Conservation (phyloP, 2,113 vertebrate genomes). For the Leucosticte australis region DNA sequence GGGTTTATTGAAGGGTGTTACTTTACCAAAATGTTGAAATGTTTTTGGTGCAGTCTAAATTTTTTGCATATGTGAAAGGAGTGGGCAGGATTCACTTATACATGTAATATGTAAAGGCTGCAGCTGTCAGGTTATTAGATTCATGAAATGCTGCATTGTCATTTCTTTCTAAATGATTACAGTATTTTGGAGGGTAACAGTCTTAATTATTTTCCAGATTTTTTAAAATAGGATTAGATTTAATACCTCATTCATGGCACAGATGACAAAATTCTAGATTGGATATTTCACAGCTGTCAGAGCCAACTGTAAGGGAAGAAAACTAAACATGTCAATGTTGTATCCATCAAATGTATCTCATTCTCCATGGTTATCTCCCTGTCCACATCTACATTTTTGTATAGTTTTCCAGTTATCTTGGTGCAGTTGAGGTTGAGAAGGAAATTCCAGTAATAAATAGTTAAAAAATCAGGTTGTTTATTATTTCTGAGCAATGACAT, state of each 20-base stretch:
- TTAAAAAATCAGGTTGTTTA: neutral
- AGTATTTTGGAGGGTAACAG: neutral
- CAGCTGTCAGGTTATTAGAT: neutral
- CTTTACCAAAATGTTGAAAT: neutral
- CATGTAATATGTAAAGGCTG: neutral
- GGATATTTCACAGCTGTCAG: neutral
- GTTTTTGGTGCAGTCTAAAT: neutral
- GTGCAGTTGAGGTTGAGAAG: neutral
- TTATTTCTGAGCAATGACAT: neutral
- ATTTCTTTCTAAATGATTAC: neutral
- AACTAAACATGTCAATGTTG: neutral
- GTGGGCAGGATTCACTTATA: neutral
- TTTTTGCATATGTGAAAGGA: neutral
- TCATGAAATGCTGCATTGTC: neutral
- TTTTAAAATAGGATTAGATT: neutral
- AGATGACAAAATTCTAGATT: neutral
- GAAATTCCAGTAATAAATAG: neutral
- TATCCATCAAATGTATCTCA: neutral
- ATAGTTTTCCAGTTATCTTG: neutral
- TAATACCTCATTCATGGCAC: neutral
- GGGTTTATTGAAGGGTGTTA: neutral
- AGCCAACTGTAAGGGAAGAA: neutral
- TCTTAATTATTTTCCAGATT: neutral
- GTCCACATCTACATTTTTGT: neutral
- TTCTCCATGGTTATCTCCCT: neutral